Conservation (phyloP, 2,888 invertebrate species). For the Branchellion lobata region DNA sequence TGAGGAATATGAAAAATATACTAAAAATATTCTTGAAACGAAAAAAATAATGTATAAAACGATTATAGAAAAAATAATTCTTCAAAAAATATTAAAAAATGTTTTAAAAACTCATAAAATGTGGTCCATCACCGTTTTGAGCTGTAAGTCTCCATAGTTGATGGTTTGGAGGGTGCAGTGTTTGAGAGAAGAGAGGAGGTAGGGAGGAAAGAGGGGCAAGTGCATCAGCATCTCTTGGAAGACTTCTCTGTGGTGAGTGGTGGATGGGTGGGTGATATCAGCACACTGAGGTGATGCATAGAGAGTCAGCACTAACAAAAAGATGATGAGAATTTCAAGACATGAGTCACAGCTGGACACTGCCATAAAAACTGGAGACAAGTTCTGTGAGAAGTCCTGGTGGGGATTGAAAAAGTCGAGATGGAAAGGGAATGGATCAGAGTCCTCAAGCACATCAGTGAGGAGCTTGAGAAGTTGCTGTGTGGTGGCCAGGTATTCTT, state of each 20-base stretch:
- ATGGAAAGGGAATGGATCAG: background rate
- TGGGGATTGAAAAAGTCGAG: background rate
- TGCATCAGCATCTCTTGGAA: background rate
- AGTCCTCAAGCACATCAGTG: background rate
- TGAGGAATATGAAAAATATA: too few relatives aligned
- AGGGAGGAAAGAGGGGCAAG: background rate
- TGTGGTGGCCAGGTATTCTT: background rate
- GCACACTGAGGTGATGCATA: too few relatives aligned
- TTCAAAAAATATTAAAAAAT: background rate
- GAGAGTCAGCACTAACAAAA: background rate
- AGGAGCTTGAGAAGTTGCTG: background rate
- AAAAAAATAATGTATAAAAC: too few relatives aligned
- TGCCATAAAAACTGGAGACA: background rate
- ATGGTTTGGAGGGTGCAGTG: background rate
- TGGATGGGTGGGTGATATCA: too few relatives aligned
- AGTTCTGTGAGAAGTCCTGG: background rate
- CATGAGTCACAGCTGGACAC: slow-evolving; percentile 24
- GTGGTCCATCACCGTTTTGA: background rate
- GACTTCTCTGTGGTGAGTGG: background rate
- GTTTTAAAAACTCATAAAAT: too few relatives aligned
- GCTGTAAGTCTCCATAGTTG: background rate
- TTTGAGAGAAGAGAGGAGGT: background rate
- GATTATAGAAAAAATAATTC: background rate
- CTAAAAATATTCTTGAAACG: too few relatives aligned
- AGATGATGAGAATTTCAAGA: background rate